Conservation (phyloP, 64 coral and sea anemone species). For the Dendrophyllia cribrosa region DNA sequence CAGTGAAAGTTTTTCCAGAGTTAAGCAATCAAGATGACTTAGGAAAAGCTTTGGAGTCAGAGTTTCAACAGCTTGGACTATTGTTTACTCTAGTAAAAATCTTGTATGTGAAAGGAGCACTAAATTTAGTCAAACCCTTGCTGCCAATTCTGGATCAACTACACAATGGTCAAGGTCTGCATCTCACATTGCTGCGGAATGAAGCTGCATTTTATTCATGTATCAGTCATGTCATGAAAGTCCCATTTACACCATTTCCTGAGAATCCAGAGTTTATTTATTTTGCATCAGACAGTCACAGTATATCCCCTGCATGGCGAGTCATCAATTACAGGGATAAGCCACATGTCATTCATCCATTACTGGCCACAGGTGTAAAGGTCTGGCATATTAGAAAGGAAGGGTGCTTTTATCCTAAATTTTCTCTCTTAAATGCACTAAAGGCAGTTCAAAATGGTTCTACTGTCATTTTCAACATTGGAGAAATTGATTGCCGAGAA, state of each 20-base stretch:
- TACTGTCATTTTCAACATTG: slow-evolving; percentile 66
- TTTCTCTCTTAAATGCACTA: slow-evolving; percentile 51
- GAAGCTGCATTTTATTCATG: slow-evolving; percentile 74
- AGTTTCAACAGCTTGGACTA: slow-evolving; percentile 58
- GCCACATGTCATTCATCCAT: slow-evolving; percentile 60
- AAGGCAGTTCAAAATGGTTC: slow-evolving; percentile 13
- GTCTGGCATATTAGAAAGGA: slow-evolving; percentile 67
- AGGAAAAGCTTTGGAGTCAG: slow-evolving; percentile 35
- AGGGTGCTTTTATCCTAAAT: slow-evolving; percentile 62
- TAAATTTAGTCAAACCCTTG: slow-evolving; percentile 45
- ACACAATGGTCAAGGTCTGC: slow-evolving; percentile 41
- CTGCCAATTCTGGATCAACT: slow-evolving; percentile 51
- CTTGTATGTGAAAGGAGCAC: slow-evolving; percentile 60
- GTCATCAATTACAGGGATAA: slow-evolving; percentile 24
- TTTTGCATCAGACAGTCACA: slow-evolving; percentile 74
- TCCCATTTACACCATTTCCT: slow-evolving; percentile 64
- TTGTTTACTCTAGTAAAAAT: slow-evolving; percentile 70
- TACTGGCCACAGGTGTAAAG: slow-evolving; percentile 65
- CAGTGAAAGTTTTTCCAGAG: slow-evolving; percentile 24
- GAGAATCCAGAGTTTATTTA: slow-evolving; percentile 43
- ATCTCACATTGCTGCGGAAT: slow-evolving; percentile 67
- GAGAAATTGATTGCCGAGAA: slow-evolving; percentile 74
- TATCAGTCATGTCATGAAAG: slow-evolving; percentile 59
- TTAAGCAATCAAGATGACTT: not conserved
- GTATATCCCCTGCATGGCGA: slow-evolving; percentile 58